Evolutionary conservation across 2,888 invertebrate genomes (phyloP).

Genomic region (Rhaphigaster nebulosa): DNA sequence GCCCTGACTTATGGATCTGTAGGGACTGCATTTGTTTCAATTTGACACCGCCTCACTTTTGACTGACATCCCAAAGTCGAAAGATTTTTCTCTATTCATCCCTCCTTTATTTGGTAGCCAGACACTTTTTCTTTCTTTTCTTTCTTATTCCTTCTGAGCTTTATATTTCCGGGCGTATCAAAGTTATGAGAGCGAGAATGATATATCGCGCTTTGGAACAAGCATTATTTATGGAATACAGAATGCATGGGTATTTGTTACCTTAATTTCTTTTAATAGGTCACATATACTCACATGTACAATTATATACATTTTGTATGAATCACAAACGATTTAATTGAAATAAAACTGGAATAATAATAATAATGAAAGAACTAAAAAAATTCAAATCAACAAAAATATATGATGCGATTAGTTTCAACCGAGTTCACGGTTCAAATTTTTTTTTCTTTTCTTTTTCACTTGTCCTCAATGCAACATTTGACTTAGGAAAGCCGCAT

Average conservation of each 20-base stretch:
- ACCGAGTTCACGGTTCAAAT: too few relatives aligned
- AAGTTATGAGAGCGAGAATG: conserved; percentile 17
- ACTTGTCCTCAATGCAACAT: too few relatives aligned
- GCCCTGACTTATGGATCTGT: conserved; percentile 45
- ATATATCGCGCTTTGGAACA: background rate
- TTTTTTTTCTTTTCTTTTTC: too few relatives aligned
- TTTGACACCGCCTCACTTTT: conserved; percentile 20
- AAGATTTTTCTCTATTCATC: conserved; percentile 28
- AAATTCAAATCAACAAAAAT: too few relatives aligned
- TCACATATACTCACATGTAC: too few relatives aligned
- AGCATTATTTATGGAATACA: background rate
- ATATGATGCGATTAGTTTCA: too few relatives aligned
- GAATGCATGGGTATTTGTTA: background rate
- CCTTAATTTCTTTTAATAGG: background rate
- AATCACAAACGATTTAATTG: too few relatives aligned
- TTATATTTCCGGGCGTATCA: background rate
- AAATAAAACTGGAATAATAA: too few relatives aligned
- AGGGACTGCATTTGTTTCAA: conserved; percentile 45
- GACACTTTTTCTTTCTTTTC: background rate
- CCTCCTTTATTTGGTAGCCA: background rate
- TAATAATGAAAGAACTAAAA: too few relatives aligned
- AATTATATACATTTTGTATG: too few relatives aligned
- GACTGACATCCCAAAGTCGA: conserved; percentile 13
- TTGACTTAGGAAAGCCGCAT: too few relatives aligned
- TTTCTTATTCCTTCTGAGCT: background rate